phyloP scores from a whole-genome alignment of 64 coral and sea anemone species.

The Montipora cactus region DNA sequence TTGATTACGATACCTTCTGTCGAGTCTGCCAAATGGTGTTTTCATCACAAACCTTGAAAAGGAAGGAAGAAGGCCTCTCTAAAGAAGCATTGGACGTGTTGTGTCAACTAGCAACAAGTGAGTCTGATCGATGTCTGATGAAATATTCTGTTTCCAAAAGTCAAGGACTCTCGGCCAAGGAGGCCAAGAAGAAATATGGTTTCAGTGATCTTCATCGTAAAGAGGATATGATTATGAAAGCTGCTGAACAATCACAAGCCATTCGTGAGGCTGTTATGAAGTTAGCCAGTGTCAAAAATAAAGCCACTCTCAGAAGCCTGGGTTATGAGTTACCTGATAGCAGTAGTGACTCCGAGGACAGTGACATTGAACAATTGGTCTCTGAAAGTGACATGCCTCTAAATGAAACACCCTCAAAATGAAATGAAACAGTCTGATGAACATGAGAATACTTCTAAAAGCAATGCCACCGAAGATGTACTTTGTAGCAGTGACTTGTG shows the following conservation, averaged over 20 bases:
- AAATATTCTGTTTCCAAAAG: constrained; percentile 41
- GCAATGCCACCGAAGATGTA: background rate
- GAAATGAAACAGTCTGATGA: constrained; percentile 1
- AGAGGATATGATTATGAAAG: background rate
- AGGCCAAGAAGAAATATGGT: constrained; percentile 68
- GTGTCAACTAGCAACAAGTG: constrained; percentile 65
- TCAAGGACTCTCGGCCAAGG: constrained; percentile 10
- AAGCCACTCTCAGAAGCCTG: constrained; percentile 8
- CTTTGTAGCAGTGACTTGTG: background rate
- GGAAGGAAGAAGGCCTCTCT: constrained; percentile 23
- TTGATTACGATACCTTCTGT: constrained; percentile 51
- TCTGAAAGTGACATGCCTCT: constrained; percentile 4
- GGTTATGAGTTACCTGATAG: background rate
- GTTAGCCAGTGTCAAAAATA: constrained; percentile 36
- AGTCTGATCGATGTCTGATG: constrained; percentile 54
- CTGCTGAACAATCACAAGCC: background rate
- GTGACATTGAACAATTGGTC: constrained; percentile 5
- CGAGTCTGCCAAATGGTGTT: constrained; percentile 11
- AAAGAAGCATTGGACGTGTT: constrained; percentile 54
- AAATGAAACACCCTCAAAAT: background rate
- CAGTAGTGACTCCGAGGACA: constrained; percentile 31
- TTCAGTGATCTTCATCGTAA: background rate
- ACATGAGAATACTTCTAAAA: constrained; percentile 15
- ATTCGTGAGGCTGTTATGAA: constrained; percentile 10
- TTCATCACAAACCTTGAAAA: constrained; percentile 9